A percentile compares a stretch with the other conserved stretches of the same genome.
These are phyloP conservation scores for Rhaphigaster nebulosa DNA, from an alignment of 2,888 invertebrate genomes.

Conservation along the genomic window DNA sequence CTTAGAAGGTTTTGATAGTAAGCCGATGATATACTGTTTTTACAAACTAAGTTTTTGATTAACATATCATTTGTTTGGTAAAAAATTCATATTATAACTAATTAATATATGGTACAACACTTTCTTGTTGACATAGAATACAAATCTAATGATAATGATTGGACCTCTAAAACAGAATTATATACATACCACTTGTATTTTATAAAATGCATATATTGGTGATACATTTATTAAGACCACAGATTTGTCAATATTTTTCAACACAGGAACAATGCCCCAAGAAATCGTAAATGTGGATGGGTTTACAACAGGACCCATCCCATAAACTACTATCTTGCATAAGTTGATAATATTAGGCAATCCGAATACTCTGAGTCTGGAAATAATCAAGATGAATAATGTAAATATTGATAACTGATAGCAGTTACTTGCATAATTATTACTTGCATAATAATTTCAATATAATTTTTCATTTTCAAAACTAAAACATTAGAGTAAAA, in stretches of 20 bases:
- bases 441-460: too few relatives aligned
- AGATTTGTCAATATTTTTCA: conserved; percentile 1
- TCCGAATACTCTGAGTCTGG: conserved; percentile 50
- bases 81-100: too few relatives aligned
- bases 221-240: conserved; percentile 31
- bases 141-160: not conserved
- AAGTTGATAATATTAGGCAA: not conserved
- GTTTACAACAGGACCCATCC: conserved; percentile 54
- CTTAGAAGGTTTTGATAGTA: too few relatives aligned
- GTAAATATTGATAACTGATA: not conserved
- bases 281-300: conserved; percentile 12
- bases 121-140: not conserved
- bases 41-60: too few relatives aligned
- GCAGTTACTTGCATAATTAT: too few relatives aligned
- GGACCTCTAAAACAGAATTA: not conserved
- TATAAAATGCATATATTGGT: conserved; percentile 47
- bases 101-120: too few relatives aligned
- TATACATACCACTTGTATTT: conserved; percentile 9
- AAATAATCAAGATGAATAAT: not conserved
- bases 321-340: conserved; percentile 33
- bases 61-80: too few relatives aligned
- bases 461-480: too few relatives aligned
- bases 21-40: too few relatives aligned
- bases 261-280: not conserved
- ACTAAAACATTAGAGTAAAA: not conserved